Evolutionary conservation across 2,888 invertebrate species (phyloP), one percentile per base, ranked within the genome.

Genomic region (Keiferia lycopersicella): DNA sequence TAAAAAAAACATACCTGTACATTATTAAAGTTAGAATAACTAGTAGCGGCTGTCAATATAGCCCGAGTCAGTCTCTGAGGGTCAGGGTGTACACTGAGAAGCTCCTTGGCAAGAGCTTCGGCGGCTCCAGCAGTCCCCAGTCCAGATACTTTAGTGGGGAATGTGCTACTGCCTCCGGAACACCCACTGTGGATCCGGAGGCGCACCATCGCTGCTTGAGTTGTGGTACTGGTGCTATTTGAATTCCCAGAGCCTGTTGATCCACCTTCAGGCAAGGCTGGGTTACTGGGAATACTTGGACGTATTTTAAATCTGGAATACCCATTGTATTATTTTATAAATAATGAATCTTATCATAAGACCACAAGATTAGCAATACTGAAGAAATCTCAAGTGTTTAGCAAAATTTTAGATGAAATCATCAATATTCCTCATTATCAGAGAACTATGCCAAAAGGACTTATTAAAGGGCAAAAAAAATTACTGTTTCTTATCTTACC

Each of bases 51-150:
- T 14, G 93, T 90, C 59, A 92, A 87, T 68, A 93, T 87, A 56
- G 92, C 92, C 60, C 93, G 80, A 7, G 92, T 87, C 70, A 93
- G 82, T 64, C 88, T 87, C 71, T 93, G 93, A 65, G 93, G 92
- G 64, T 91, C 93, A 3, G 88, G 83, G 64, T 83, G 92, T 67
- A 83, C 87, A 84, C 72, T 91, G 69, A 88, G 86, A 80, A 92
- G 83, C 74, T 88, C 92, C 64, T 87, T 87, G 2, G 81, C 87
- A 41, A 91, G 75, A 22, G 82, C 79, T 67, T 90, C 90, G 16
- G 87, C 88, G 18, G 80, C 91, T 16, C 88, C 88, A 0, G 87
- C 78, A 1, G 86, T 80, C 0, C 90, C 90, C 0, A 80, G 69
- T 0, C 89, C 91, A 1, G 82, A 78, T 8, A 91, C 77, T 7